Conservation (phyloP, 2,888 invertebrate genomes). For the Neelides folsomi region DNA sequence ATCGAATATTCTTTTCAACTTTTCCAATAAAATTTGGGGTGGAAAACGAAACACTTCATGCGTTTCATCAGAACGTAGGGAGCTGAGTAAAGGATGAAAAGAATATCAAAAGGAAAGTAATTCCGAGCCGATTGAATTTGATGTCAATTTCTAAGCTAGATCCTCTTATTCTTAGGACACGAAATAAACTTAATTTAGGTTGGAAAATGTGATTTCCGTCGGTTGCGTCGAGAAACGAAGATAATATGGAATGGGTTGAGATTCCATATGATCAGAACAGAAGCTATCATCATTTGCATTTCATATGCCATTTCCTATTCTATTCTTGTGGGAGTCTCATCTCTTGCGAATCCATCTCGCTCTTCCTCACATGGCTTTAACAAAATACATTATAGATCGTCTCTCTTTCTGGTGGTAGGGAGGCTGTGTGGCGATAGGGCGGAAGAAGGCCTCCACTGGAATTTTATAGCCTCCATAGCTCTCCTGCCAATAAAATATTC, state of each 20-base stretch:
- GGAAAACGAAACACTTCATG: no score
- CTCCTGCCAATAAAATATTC: conserved; percentile 11
- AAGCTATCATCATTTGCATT: conserved; percentile 4
- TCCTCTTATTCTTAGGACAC: no score
- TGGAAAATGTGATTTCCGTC: conserved; percentile 5
- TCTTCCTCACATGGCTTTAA: neutral
- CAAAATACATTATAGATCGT: neutral
- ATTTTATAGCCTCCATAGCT: no score
- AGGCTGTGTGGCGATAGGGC: no score
- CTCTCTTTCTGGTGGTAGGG: neutral
- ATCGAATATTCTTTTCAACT: no score
- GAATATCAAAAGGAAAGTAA: no score
- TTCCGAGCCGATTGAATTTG: no score
- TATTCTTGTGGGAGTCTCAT: conserved; percentile 8
- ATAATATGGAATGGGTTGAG: neutral
- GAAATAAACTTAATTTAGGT: conserved; percentile 4
- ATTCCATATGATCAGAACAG: conserved; percentile 2
- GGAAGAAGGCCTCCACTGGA: no score
- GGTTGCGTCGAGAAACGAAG: neutral
- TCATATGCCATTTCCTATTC: conserved; percentile 6
- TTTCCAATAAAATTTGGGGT: no score
- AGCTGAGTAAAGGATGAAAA: no score
- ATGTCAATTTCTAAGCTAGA: no score
- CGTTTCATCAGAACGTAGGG: no score
- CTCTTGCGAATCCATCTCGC: conserved; percentile 4